Evolutionary conservation across 2,888 invertebrate species (phyloP).

Genomic region (Caenorhabditis sinica): DNA sequence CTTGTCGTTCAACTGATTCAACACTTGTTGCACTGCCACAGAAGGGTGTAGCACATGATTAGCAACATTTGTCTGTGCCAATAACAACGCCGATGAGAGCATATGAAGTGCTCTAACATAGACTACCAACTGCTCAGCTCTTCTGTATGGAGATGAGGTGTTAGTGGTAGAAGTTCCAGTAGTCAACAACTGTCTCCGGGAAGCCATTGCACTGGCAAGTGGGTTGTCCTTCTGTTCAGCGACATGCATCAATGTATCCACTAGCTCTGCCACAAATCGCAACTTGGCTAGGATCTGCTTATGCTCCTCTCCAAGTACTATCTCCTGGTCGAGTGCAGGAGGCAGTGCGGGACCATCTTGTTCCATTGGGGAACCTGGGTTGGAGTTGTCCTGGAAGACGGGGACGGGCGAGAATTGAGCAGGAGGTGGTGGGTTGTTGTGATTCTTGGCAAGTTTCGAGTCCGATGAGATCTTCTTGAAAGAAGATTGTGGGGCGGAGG

Average conservation of each 20-base stretch:
- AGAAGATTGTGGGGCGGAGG: conserved; percentile 7
- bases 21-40: conserved; percentile 89
- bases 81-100: conserved; percentile 93
- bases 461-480: conserved; percentile 42
- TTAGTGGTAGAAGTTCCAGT: conserved; percentile 34
- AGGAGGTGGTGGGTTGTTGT: background rate
- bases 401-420: background rate
- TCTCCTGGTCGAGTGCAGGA: conserved; percentile 96
- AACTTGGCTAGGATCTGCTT: conserved; percentile 90
- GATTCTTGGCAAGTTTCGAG: background rate
- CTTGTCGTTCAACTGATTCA: conserved; percentile 93
- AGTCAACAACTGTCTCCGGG: conserved; percentile 40
- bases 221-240: conserved; percentile 85
- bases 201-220: conserved; percentile 76
- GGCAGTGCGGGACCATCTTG: conserved; percentile 84
- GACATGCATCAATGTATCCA: conserved; percentile 93
- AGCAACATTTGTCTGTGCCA: conserved; percentile 83
- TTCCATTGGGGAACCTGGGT: conserved; percentile 20
- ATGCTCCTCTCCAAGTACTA: conserved; percentile 89
- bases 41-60: conserved; percentile 91
- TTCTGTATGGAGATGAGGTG: conserved; percentile 84
- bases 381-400: background rate
- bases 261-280: conserved; percentile 96
- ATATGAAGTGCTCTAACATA: conserved; percentile 94
- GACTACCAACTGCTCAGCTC: conserved; percentile 91